Conservation (phyloP, 2,797 vertebrate genomes). For the Botia almorhae region DNA sequence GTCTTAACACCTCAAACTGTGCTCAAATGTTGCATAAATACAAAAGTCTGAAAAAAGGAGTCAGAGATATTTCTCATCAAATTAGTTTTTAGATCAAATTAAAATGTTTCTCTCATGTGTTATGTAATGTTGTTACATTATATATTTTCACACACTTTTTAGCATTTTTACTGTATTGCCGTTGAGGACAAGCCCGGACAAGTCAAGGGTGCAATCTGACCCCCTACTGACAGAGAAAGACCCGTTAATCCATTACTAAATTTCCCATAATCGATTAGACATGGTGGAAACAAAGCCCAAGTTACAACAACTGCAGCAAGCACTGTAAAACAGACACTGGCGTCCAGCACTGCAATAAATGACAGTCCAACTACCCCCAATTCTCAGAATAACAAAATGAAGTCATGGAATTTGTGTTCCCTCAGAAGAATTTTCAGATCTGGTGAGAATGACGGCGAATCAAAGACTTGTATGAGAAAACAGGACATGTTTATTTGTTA, state of each 20-base stretch:
- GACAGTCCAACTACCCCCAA: slow-evolving; percentile 40
- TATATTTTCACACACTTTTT: neutral
- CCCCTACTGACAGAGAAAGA: slow-evolving; percentile 27
- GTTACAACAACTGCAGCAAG: slow-evolving; percentile 53
- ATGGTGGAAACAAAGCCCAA: slow-evolving; percentile 63
- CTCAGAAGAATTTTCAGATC: slow-evolving; percentile 15
- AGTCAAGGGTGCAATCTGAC: slow-evolving; percentile 54
- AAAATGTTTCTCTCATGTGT: neutral
- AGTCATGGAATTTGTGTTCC: slow-evolving; percentile 28
- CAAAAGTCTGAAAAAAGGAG: no score
- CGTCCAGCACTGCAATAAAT: slow-evolving; percentile 53
- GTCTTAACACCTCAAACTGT: no score
- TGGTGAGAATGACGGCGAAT: slow-evolving; percentile 5
- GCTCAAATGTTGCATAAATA: no score
- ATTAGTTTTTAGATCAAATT: no score
- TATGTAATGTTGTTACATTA: neutral
- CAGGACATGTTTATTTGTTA: slow-evolving; percentile 34
- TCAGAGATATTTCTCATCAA: no score
- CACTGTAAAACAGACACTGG: slow-evolving; percentile 33
- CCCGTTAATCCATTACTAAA: slow-evolving; percentile 50
- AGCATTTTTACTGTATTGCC: slow-evolving; percentile 14
- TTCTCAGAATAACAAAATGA: slow-evolving; percentile 49
- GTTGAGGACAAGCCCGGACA: slow-evolving; percentile 50
- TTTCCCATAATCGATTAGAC: slow-evolving; percentile 61
- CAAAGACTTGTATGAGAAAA: slow-evolving; percentile 34